These are phyloP conservation scores for Microplitis deprimator DNA, from an alignment of 2,888 invertebrate species.

Conservation along the genomic window DNA sequence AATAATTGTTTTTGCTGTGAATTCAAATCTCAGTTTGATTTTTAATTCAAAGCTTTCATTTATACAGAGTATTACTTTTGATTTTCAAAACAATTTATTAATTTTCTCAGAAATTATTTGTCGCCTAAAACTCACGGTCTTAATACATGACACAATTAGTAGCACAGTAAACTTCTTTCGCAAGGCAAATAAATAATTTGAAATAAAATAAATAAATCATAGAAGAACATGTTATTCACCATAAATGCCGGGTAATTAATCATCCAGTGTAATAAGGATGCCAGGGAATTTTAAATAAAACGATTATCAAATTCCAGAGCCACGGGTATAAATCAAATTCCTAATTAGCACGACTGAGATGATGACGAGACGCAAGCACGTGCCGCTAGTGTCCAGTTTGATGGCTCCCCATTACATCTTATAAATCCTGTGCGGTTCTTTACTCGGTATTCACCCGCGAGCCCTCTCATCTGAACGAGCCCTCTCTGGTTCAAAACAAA, in stretches of 20 bases:
- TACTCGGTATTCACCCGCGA: conserved; percentile 10
- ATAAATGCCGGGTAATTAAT: conserved; percentile 16
- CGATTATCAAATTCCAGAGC: conserved; percentile 49
- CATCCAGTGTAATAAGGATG: background rate
- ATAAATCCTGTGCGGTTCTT: conserved; percentile 26
- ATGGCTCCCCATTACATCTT: conserved; percentile 34
- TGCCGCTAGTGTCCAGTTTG: conserved; percentile 47
- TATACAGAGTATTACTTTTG: background rate
- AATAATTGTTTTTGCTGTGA: conserved; percentile 6
- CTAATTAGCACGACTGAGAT: conserved; percentile 46
- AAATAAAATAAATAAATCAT: background rate
- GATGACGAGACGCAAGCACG: conserved; percentile 48
- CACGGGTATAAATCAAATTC: conserved; percentile 48
- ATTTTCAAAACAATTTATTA: background rate
- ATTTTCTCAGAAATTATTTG: background rate
- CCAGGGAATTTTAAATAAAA: conserved; percentile 40
- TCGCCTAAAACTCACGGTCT: background rate
- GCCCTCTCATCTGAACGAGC: background rate
- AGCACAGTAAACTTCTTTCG: background rate
- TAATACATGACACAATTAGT: background rate
- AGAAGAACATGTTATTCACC: background rate
- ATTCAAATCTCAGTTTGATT: background rate
- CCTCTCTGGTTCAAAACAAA: conserved; percentile 21
- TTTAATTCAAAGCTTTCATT: background rate
- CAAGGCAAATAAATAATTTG: background rate